Base-by-base conservation (phyloP, 1,140 invertebrate species). In the Anastatus disparis region DNA sequence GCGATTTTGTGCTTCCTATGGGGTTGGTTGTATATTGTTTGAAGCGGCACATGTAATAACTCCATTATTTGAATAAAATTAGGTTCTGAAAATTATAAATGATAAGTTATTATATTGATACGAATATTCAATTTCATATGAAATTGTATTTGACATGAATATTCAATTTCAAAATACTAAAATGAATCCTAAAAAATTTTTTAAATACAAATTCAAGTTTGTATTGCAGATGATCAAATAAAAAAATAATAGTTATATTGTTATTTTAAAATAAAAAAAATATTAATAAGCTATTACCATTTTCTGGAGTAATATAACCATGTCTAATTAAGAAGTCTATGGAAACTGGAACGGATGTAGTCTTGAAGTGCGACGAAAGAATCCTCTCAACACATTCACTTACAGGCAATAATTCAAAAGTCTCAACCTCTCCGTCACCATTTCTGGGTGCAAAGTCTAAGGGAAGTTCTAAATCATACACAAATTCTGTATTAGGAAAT, bases 381-480 rank as follows among this genome's bases (percentile, higher is more conserved):
- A 95, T 90, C 77, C 92, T 89, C 75, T 95, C 91, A 75, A 96
- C 82, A 81, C 91, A 92, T 82, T 94, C 91, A 67, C 90, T 89
- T 12, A 95, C 92, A 31, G 94, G 90, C 40, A 96, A 85, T 68
- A 96, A 84, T 82, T 96, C 92, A 86, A 97, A 97, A 68, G 89
- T 91, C 79, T 95, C 93, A 8, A 98, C 95, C 87, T 98, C 96
- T 52, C 96, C 95, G 86, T 98, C 97, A 67, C 92, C 90, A 82
- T 97, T 97, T 70, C 90, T 90, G 15, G 97, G 96, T 58, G 91
- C 85, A 87, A 97, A 98, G 80, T 97, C 94, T 20, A 90, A 77
- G 13, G 97, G 95, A 59, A 98, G 85, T 86, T 97, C 94, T 72
- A 98, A 87, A 84, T 98, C 97, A 85, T 93, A 97, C n/a, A 97